phyloP scores from a whole-genome alignment of 2,113 vertebrate species.

The Pseudonaja textilis region DNA sequence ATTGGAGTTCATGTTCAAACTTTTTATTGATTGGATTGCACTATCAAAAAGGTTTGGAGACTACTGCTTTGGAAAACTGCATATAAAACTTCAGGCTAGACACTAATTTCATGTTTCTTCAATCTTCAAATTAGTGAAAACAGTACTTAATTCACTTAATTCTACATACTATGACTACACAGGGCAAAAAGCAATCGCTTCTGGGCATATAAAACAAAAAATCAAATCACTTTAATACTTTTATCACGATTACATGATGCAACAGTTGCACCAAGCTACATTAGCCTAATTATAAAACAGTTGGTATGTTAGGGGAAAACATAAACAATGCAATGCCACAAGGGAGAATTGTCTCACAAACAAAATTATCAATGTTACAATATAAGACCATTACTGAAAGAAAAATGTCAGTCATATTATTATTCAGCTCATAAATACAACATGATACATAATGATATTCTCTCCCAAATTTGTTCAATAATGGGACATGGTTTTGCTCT shows the following conservation, averaged over 20 bases:
- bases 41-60: not conserved
- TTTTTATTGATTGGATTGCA: not conserved
- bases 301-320: conserved; percentile 9
- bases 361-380: not conserved
- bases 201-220: not conserved
- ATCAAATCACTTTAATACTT: not conserved
- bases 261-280: conserved; percentile 27
- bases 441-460: not conserved
- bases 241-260: conserved; percentile 38
- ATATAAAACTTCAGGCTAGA: not conserved
- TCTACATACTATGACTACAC: not conserved
- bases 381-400: conserved; percentile 4
- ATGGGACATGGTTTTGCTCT: conserved; percentile 3
- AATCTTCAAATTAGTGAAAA: not conserved
- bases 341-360: conserved; percentile 37
- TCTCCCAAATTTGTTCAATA: not conserved
- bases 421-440: conserved; percentile 7
- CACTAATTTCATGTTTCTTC: not conserved
- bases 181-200: not conserved
- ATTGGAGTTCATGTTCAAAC: not conserved
- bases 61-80: not conserved
- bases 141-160: not conserved
- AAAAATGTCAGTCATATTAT: conserved; percentile 27
- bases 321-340: conserved; percentile 41
- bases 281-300: conserved; percentile 22